These are phyloP conservation scores for Acrobeloides nanus DNA, from an alignment of 2,888 invertebrate genomes.

Conservation along the genomic window DNA sequence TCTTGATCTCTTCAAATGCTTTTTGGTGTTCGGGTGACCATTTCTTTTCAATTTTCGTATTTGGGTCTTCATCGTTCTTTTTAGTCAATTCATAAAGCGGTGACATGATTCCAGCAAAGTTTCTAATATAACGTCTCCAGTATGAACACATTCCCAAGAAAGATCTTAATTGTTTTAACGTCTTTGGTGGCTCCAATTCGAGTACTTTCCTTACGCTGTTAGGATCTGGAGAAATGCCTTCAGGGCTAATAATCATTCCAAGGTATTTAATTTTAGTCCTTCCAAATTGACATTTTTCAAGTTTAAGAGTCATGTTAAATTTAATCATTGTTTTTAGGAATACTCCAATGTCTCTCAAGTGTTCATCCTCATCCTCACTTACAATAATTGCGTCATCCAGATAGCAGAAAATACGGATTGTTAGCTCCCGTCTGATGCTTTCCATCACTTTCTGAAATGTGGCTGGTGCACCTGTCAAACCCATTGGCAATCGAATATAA, in stretches of 20 bases:
- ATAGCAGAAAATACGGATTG: constrained; percentile 22
- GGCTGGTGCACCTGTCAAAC: constrained; percentile 18
- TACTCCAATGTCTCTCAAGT: constrained; percentile 4
- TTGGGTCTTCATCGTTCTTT: not conserved
- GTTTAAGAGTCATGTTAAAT: constrained; percentile 7
- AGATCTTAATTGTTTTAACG: constrained; percentile 6
- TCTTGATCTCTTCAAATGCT: constrained; percentile 10
- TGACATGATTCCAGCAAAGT: constrained; percentile 21
- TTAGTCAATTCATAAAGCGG: constrained; percentile 23
- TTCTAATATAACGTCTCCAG: constrained; percentile 23
- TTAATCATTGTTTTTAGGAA: not conserved
- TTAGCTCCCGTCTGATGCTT: constrained; percentile 6
- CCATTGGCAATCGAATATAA: constrained; percentile 25
- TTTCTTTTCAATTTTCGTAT: not conserved
- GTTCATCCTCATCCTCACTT: constrained; percentile 8
- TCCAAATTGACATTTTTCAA: constrained; percentile 16
- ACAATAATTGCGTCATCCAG: constrained; percentile 24
- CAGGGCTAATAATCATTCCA: constrained; percentile 4
- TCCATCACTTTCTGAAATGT: constrained; percentile 23
- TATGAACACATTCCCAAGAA: constrained; percentile 26
- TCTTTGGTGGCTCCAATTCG: constrained; percentile 9
- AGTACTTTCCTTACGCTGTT: constrained; percentile 4
- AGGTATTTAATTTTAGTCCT: constrained; percentile 5
- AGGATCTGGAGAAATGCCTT: constrained; percentile 13
- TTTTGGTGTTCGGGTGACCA: constrained; percentile 2